phyloP scores from a whole-genome alignment of 2,113 vertebrate genomes.

The Galeopterus variegatus region DNA sequence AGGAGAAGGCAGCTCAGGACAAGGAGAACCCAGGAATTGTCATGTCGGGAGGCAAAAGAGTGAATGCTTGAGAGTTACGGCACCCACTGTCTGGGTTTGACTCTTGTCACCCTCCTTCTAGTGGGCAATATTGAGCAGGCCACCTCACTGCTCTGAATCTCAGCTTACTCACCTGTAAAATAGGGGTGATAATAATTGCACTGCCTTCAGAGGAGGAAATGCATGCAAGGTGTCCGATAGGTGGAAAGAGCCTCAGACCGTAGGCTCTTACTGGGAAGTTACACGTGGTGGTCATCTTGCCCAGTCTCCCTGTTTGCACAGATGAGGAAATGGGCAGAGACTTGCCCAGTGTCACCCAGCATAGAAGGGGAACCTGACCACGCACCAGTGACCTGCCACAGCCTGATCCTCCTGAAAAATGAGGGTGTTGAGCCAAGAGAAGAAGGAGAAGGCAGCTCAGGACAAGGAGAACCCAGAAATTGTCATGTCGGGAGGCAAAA shows the following conservation, averaged over 20 bases:
- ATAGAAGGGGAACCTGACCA: background rate
- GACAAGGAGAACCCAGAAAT: background rate
- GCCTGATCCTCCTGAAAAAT: background rate
- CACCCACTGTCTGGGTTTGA: background rate
- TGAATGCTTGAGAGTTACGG: background rate
- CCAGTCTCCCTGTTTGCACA: background rate
- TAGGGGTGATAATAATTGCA: background rate
- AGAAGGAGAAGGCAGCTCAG: background rate
- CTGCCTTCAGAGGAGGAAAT: background rate
- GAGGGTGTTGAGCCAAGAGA: background rate
- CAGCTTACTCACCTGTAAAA: background rate
- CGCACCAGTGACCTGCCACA: background rate
- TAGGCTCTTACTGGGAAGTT: background rate
- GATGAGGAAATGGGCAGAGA: background rate
- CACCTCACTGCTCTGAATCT: background rate
- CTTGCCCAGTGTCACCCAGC: background rate
- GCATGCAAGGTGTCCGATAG: background rate
- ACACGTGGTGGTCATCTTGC: background rate
- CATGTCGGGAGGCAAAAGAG: fast-evolving
- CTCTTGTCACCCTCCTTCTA: background rate
- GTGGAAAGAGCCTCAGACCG: background rate
- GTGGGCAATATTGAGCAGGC: background rate
- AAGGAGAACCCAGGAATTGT: background rate
- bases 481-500: fast-evolving
- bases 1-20: background rate